phyloP scores from a whole-genome alignment of 2,797 vertebrate genomes.

The Scolopax rusticola region DNA sequence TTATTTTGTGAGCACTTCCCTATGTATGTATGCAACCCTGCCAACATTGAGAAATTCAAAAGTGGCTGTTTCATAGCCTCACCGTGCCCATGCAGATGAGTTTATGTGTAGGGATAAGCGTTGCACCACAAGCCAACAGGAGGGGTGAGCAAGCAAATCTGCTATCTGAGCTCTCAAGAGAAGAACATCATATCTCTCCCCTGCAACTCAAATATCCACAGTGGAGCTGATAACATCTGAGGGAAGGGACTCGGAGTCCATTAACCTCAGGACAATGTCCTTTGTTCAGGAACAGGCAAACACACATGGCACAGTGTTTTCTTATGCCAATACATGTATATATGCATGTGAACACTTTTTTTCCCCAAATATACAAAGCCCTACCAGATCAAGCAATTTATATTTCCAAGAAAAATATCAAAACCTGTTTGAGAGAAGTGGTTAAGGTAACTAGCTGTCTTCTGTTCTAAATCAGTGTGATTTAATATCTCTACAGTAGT shows the following conservation, averaged over 20 bases:
- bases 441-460: neutral
- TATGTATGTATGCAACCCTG: neutral
- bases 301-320: neutral
- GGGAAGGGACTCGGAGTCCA: neutral
- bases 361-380: neutral
- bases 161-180: neutral
- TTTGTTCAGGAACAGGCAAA: neutral
- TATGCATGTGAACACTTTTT: neutral
- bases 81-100: neutral
- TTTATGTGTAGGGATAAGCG: rapidly evolving
- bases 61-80: neutral
- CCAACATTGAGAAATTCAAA: neutral
- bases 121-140: neutral
- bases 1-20: neutral
- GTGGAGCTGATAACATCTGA: neutral
- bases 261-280: neutral
- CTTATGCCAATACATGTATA: rapidly evolving
- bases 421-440: neutral
- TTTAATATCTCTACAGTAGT: neutral
- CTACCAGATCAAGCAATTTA: neutral
- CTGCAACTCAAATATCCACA: neutral
- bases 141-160: neutral
- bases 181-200: neutral
- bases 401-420: neutral
- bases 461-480: neutral